Evolutionary conservation across 2,113 vertebrate genomes (phyloP).

Genomic region (Serilophus lunatus): DNA sequence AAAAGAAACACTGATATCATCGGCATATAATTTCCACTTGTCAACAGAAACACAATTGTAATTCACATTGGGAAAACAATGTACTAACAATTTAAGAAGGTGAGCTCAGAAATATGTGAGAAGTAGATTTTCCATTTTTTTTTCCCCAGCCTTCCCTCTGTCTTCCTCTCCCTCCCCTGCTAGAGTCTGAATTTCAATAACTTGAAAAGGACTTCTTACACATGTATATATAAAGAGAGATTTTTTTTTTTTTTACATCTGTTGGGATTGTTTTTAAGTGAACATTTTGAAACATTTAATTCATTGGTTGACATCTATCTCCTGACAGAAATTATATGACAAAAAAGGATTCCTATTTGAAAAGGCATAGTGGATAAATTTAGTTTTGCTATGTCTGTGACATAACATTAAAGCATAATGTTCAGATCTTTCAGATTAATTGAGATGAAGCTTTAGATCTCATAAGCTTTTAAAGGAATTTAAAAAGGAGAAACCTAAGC

Average conservation of each 20-base stretch:
- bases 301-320: background rate
- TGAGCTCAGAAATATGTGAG: background rate
- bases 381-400: background rate
- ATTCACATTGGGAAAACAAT: background rate
- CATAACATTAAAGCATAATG: background rate
- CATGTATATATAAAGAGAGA: no score
- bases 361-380: background rate
- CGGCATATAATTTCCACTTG: background rate
- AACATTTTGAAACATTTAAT: background rate
- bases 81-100: background rate
- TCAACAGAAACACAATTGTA: background rate
- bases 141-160: background rate
- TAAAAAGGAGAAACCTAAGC: background rate
- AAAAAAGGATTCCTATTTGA: background rate
- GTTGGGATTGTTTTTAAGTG: background rate
- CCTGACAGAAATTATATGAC: background rate
- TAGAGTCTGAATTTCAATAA: background rate
- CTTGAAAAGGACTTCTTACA: background rate
- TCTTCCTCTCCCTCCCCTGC: fast-evolving
- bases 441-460: background rate
- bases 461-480: background rate
- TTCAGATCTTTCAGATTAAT: background rate
- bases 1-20: background rate
- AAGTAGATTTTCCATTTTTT: background rate
- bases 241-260: background rate